Conservation (phyloP, 2,113 vertebrate genomes). For the Phrynocephalus versicolor region DNA sequence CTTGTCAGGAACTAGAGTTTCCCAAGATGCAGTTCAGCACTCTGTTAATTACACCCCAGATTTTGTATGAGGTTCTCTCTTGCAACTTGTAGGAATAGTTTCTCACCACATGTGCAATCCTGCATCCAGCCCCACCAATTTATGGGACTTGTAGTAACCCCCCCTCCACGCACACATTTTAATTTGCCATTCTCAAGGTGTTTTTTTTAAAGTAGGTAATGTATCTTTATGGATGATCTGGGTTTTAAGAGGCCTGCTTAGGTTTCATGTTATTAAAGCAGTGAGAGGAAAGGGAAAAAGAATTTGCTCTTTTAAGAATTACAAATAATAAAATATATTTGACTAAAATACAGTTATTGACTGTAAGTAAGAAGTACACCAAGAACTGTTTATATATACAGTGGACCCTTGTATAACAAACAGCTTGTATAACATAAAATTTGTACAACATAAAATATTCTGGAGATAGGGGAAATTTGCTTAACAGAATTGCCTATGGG, state of each 20-base stretch:
- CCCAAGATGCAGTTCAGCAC: too few relatives aligned
- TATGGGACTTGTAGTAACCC: background rate
- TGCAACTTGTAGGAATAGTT: background rate
- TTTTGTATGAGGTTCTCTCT: background rate
- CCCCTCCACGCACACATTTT: background rate
- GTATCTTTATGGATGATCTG: background rate
- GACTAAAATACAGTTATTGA: constrained; percentile 29
- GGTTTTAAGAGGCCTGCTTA: constrained; percentile 17
- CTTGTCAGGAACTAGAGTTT: too few relatives aligned
- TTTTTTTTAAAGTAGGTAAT: background rate
- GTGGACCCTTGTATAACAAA: too few relatives aligned
- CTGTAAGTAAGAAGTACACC: constrained; percentile 3
- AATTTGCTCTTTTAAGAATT: constrained; percentile 20
- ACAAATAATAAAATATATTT: constrained; percentile 15
- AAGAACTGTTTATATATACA: constrained; percentile 6
- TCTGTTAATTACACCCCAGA: too few relatives aligned
- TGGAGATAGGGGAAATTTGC: too few relatives aligned
- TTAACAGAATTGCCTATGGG: too few relatives aligned
- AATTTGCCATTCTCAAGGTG: background rate
- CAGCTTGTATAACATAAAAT: too few relatives aligned
- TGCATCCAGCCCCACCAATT: background rate
- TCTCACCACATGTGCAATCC: background rate
- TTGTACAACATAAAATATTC: too few relatives aligned
- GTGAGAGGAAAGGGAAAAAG: constrained; percentile 11
- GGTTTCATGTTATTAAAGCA: constrained; percentile 18